A percentile compares a stretch with the other conserved stretches of the same genome.
phyloP scores from a whole-genome alignment of 2,888 invertebrate species.

The Phalera bucephala region DNA sequence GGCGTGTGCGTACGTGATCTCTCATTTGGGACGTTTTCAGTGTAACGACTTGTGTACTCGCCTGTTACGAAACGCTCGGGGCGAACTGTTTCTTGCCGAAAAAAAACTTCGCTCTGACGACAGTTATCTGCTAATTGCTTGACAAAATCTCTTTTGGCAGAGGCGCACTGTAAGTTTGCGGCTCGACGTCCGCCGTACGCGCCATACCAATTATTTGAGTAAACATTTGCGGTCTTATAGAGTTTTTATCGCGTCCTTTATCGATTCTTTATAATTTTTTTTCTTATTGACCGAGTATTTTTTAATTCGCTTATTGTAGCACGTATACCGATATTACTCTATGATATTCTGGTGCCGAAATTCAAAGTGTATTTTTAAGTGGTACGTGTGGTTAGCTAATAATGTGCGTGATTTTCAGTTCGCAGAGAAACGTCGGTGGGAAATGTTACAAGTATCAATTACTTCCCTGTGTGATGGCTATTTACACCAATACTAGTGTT shows the following conservation, averaged over 20 bases:
- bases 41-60: constrained; percentile 51
- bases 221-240: constrained; percentile 47
- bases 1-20: constrained; percentile 44
- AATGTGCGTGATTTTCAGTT: constrained; percentile 68
- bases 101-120: constrained; percentile 59
- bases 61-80: constrained; percentile 66
- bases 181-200: constrained; percentile 35
- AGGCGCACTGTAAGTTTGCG: constrained; percentile 42
- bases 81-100: constrained; percentile 54
- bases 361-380: constrained; percentile 44
- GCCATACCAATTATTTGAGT: constrained; percentile 49
- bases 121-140: constrained; percentile 70
- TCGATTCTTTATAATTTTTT: constrained; percentile 43
- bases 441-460: constrained; percentile 70
- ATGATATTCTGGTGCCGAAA: constrained; percentile 46
- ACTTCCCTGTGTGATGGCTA: constrained; percentile 73
- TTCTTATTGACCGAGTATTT: constrained; percentile 28
- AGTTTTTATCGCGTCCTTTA: constrained; percentile 43
- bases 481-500: constrained; percentile 66
- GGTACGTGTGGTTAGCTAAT: constrained; percentile 40
- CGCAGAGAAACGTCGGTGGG: constrained; percentile 59
- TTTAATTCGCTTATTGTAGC: constrained; percentile 19
- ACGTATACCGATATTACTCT: constrained; percentile 35
- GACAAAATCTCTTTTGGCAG: constrained; percentile 65
- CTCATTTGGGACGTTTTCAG: constrained; percentile 65